These are phyloP conservation scores for Carabus problematicus DNA, from an alignment of 2,888 invertebrate genomes.

Conservation along the genomic window DNA sequence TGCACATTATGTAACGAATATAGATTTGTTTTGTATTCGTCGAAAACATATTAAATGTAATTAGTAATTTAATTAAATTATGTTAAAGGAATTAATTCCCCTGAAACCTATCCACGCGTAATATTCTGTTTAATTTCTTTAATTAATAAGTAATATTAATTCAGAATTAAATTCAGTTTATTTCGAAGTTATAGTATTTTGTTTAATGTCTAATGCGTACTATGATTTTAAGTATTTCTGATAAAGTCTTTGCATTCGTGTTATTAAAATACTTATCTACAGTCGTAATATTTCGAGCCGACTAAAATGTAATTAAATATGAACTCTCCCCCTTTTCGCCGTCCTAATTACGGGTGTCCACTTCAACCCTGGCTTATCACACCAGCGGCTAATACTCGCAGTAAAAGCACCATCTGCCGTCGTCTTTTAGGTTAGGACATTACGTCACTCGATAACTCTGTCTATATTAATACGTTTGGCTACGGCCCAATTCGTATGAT, in stretches of 20 bases:
- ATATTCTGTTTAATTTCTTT: too few species aligned
- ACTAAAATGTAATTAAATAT: neutral
- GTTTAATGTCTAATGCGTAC: too few species aligned
- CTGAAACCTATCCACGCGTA: too few species aligned
- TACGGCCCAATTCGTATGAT: conserved; percentile 28
- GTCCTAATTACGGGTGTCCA: neutral
- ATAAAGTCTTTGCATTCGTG: conserved; percentile 13
- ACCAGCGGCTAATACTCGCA: conserved; percentile 7
- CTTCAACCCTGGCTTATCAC: conserved; percentile 13
- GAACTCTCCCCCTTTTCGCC: neutral
- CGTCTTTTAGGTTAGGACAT: conserved; percentile 24
- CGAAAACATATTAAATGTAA: neutral
- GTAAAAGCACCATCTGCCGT: conserved; percentile 34
- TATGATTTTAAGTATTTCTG: neutral
- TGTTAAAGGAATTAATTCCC: too few species aligned
- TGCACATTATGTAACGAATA: neutral
- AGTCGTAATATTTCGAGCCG: neutral
- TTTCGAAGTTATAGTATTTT: too few species aligned
- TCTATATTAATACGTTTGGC: conserved; percentile 39
- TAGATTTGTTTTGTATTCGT: neutral
- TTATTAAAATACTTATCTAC: conserved; percentile 6
- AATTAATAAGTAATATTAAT: too few species aligned
- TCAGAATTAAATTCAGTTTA: too few species aligned
- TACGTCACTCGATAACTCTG: conserved; percentile 33
- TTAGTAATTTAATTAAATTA: too few species aligned